Evolutionary conservation across 2,797 vertebrate genomes (phyloP), one percentile per base, ranked within the genome.

Genomic region (Mormyrus proboscirostris): DNA sequence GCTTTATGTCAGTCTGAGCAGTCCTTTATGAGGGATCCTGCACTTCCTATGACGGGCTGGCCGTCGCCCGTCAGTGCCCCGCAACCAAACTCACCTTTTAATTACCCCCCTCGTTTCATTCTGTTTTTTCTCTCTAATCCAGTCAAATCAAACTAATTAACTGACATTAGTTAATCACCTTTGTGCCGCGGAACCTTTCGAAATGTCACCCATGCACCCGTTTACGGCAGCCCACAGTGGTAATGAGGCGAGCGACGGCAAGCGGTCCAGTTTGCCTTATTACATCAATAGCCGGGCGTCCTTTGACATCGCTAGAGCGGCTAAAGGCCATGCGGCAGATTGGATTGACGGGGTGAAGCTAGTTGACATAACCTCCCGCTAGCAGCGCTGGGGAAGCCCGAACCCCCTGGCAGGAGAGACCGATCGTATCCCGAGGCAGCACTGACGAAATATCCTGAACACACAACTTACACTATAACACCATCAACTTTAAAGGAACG

Each of bases 281-380:
- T 79, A 44, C 82, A 84, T 84, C 82, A 51, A 84, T 49, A 84
- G 47, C 44, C 44, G 38, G 82, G 82, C 4, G 82, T 50, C 44
- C 82, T 50, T 50, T 50, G 82, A 25, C 82, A 50, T 50, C 82
- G 2, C 44, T 25, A 12, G n/a, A 51, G 44, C 41, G 82, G 47
- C 47, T 51, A 84, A 84, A 84, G 82, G 82, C 82, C 82, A 84
- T 49, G 82, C n/a, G n/a, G n/a, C 47, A 84, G 82, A 84, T 84
- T 51, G 82, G n/a, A 49, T 10, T 50, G 82, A 25, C 82, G 82
- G 19, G 9, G 0, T 50, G 47, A 51, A 84, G 7, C 44, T 25
- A 84, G 82, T 5, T 84, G 82, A 84, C 82, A 50, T 49, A 84
- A 51, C 44, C 82, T 4, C 82, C 44, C 7, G 22, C 44, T 50